Evolutionary conservation across 2,113 vertebrate genomes (phyloP).

Genomic region (Oncorhynchus mykiss): DNA sequence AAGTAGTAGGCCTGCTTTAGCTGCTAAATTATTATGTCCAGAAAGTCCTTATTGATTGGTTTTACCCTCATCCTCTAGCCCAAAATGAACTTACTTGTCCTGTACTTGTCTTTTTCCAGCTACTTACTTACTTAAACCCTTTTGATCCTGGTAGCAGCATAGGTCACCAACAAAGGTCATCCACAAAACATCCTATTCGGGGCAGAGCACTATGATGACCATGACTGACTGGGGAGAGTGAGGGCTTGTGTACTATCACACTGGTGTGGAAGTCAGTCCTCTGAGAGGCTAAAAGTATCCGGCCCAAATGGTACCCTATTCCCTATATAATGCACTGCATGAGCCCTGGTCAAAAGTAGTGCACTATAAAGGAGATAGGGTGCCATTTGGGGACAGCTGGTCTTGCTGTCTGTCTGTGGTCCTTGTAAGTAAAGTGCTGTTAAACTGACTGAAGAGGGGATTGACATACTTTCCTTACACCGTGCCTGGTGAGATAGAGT

Average conservation of each 20-base stretch:
- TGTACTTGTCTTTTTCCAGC: neutral
- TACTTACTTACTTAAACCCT: too few relatives aligned
- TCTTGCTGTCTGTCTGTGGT: neutral
- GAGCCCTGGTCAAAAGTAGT: too few relatives aligned
- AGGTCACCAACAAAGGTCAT: too few relatives aligned
- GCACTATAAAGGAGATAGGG: too few relatives aligned
- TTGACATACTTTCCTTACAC: neutral
- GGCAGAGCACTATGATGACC: neutral
- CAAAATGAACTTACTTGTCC: neutral
- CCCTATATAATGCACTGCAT: too few relatives aligned
- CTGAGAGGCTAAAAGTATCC: neutral
- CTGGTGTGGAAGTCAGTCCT: neutral
- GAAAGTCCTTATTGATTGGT: neutral
- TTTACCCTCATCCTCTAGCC: neutral
- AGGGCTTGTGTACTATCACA: too few relatives aligned
- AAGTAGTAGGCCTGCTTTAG: neutral
- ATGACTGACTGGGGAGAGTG: neutral
- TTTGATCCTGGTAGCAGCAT: too few relatives aligned
- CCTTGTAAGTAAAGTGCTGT: neutral
- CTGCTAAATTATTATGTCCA: neutral
- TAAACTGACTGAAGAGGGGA: conserved; percentile 2
- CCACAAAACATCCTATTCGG: too few relatives aligned
- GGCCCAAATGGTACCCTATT: too few relatives aligned
- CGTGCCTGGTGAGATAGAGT: neutral
- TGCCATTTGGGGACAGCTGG: neutral